A percentile compares a stretch with the other conserved stretches of the same genome.
Evolutionary conservation across 2,797 vertebrate species (phyloP).

Genomic region (Sardinella longiceps): DNA sequence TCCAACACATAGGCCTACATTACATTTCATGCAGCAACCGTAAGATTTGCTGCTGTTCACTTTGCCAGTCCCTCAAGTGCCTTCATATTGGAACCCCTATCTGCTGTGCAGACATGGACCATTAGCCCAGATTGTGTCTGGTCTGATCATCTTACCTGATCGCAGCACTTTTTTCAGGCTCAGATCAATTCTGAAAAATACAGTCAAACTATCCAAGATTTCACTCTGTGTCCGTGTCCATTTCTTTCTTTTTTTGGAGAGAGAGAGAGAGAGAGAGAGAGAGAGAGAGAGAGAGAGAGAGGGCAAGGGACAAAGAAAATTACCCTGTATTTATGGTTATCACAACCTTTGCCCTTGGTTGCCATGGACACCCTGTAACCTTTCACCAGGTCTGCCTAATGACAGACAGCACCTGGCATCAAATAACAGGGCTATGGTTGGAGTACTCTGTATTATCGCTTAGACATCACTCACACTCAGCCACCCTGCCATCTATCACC

Average conservation of each 20-base stretch:
- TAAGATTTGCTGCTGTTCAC: neutral
- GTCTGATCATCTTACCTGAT: neutral
- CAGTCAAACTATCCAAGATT: neutral
- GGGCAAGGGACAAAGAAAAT: too few species aligned
- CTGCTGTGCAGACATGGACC: neutral
- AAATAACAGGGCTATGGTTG: too few species aligned
- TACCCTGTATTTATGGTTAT: neutral
- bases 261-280: too few species aligned
- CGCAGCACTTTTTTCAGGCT: neutral
- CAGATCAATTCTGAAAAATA: neutral
- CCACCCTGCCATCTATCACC: too few species aligned
- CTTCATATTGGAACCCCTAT: neutral
- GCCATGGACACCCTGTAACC: too few species aligned
- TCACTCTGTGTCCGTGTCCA: neutral
- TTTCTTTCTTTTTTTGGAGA: neutral
- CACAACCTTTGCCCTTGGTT: neutral
- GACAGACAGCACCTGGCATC: too few species aligned
- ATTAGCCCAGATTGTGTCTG: neutral
- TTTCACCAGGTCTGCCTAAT: too few species aligned
- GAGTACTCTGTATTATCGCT: too few species aligned
- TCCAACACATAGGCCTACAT: neutral
- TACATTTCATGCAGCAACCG: neutral
- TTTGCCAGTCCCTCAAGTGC: neutral
- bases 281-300: too few species aligned
- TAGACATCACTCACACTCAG: too few species aligned